These are phyloP conservation scores for Cavia aperea DNA, from an alignment of 2,113 vertebrate species.

Conservation along the genomic window DNA sequence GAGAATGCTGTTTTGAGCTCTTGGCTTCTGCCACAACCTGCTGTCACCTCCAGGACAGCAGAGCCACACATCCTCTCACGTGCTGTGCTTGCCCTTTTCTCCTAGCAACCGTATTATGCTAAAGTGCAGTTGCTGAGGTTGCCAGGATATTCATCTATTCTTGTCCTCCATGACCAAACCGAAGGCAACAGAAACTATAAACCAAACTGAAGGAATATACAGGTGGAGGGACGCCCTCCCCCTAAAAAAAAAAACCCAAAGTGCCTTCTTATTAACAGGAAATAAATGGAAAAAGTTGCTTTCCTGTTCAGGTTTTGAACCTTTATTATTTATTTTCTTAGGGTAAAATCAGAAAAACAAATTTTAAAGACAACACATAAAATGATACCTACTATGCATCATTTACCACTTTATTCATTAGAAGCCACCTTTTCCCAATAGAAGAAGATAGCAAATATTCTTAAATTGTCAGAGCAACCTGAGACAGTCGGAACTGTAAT, in stretches of 20 bases:
- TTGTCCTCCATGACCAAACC: slow-evolving; percentile 14
- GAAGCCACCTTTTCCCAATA: slow-evolving; percentile 9
- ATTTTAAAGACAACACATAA: slow-evolving; percentile 9
- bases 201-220: neutral
- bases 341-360: slow-evolving; percentile 10
- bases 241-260: neutral
- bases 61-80: neutral
- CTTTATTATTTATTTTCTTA: neutral
- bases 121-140: slow-evolving; percentile 53
- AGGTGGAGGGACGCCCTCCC: neutral
- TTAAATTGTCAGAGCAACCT: neutral
- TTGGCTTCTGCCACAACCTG: slow-evolving; percentile 2
- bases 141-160: slow-evolving; percentile 66
- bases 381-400: neutral
- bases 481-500: slow-evolving; percentile 5
- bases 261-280: neutral
- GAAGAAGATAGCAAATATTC: slow-evolving; percentile 15
- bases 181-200: slow-evolving; percentile 18
- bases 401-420: neutral
- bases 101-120: slow-evolving; percentile 64
- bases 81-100: slow-evolving; percentile 14
- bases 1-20: neutral
- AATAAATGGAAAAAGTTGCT: neutral
- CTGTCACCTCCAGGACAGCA: slow-evolving; percentile 28
- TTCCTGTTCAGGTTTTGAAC: neutral